These are phyloP conservation scores for Acestrorhynchus altus DNA, from an alignment of 2,797 vertebrate genomes.

Conservation along the genomic window DNA sequence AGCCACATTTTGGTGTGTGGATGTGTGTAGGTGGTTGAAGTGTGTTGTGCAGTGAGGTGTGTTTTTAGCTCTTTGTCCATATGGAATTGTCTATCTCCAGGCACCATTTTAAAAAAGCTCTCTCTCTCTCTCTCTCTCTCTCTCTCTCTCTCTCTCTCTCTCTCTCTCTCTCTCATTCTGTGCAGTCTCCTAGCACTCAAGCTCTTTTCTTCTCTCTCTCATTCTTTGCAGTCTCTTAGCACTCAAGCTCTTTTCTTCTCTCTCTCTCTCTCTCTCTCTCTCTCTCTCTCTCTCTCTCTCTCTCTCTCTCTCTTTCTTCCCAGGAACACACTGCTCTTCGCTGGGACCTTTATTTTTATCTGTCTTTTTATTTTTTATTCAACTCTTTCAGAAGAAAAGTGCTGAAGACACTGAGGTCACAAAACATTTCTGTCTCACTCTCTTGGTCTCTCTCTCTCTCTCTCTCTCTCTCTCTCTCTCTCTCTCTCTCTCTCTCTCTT, in stretches of 20 bases:
- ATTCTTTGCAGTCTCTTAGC: conserved; percentile 20
- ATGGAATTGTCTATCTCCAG: conserved; percentile 31
- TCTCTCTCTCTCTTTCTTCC: conserved; percentile 4
- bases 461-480: background rate
- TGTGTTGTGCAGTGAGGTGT: background rate
- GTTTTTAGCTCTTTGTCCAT: conserved; percentile 46
- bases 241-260: background rate
- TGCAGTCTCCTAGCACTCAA: conserved; percentile 15
- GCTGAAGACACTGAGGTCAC: conserved; percentile 17
- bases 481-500: background rate
- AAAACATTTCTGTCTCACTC: conserved; percentile 12
- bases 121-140: conserved; percentile 16
- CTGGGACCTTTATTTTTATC: conserved; percentile 9
- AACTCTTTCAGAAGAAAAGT: conserved; percentile 10
- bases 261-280: conserved; percentile 13
- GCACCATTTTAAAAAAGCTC: conserved; percentile 38
- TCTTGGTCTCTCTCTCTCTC: background rate
- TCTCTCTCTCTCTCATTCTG: conserved; percentile 28
- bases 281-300: conserved; percentile 3
- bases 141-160: conserved; percentile 28
- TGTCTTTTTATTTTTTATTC: conserved; percentile 32
- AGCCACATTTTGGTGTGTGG: background rate
- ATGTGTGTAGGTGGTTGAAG: background rate
- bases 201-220: conserved; percentile 11
- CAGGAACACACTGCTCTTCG: conserved; percentile 21